Evolutionary conservation across 2,888 invertebrate genomes (phyloP).

Genomic region (Blastobasis lacticolella): DNA sequence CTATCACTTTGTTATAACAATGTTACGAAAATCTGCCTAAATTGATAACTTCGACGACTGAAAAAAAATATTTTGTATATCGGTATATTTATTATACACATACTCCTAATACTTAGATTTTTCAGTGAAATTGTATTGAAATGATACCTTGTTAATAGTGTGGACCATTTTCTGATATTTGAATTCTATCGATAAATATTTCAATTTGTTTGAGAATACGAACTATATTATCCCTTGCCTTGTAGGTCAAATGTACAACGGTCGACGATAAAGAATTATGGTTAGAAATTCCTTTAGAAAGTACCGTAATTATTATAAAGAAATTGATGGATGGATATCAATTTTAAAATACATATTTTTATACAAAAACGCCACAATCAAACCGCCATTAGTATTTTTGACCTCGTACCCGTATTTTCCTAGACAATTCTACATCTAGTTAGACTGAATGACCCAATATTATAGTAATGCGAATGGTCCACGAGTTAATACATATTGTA

Average conservation of each 20-base stretch:
- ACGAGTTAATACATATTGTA: constrained; percentile 29
- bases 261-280: too few species aligned
- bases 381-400: too few species aligned
- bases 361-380: too few species aligned
- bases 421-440: constrained; percentile 18
- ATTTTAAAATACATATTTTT: too few species aligned
- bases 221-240: too few species aligned
- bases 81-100: constrained; percentile 38
- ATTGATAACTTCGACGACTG: constrained; percentile 45
- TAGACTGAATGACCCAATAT: too few species aligned
- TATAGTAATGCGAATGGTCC: constrained; percentile 25
- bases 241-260: too few species aligned
- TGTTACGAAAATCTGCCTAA: constrained; percentile 34
- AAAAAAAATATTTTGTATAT: constrained; percentile 53
- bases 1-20: constrained; percentile 9
- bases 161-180: constrained; percentile 25
- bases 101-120: constrained; percentile 27
- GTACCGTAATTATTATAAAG: too few species aligned
- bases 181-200: too few species aligned
- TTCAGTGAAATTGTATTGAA: constrained; percentile 11
- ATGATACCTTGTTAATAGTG: constrained; percentile 21
- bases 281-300: too few species aligned
- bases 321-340: too few species aligned
- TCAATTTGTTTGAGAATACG: too few species aligned
- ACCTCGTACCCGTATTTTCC: constrained; percentile 14